Evolutionary conservation across 2,888 invertebrate genomes (phyloP).

Genomic region (Silvanus unidentatus): DNA sequence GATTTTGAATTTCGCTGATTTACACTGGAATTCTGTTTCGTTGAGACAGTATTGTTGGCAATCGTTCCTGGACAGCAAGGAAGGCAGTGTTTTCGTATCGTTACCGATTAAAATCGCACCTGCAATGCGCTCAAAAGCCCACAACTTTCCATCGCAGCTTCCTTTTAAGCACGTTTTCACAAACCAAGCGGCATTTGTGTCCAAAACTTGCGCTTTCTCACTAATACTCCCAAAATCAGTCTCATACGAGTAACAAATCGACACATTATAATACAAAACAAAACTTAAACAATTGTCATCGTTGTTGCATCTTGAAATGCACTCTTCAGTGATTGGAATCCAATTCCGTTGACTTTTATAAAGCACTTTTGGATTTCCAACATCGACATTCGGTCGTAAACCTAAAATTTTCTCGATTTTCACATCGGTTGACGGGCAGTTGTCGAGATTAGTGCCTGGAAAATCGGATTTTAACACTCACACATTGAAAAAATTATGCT

Average conservation of each 20-base stretch:
- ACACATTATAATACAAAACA: conserved; percentile 37
- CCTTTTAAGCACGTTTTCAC: conserved; percentile 59
- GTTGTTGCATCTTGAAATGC: conserved; percentile 35
- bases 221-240: conserved; percentile 24
- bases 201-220: conserved; percentile 42
- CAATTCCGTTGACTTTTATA: conserved; percentile 15
- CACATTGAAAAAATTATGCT: no score
- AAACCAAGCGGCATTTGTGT: conserved; percentile 59
- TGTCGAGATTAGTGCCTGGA: conserved; percentile 29
- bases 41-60: conserved; percentile 62
- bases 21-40: conserved; percentile 51
- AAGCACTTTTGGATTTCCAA: conserved; percentile 27
- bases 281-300: conserved; percentile 40
- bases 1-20: conserved; percentile 51
- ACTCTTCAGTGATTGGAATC: conserved; percentile 39
- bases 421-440: conserved; percentile 35
- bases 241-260: conserved; percentile 40
- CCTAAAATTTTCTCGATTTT: conserved; percentile 44
- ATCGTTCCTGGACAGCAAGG: conserved; percentile 57
- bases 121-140: conserved; percentile 71
- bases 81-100: conserved; percentile 55
- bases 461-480: conserved; percentile 6
- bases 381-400: conserved; percentile 31
- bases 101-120: conserved; percentile 69
- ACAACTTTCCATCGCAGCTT: conserved; percentile 58